Evolutionary conservation across 2,797 vertebrate species (phyloP).

Genomic region (Hemibagrus guttatus): DNA sequence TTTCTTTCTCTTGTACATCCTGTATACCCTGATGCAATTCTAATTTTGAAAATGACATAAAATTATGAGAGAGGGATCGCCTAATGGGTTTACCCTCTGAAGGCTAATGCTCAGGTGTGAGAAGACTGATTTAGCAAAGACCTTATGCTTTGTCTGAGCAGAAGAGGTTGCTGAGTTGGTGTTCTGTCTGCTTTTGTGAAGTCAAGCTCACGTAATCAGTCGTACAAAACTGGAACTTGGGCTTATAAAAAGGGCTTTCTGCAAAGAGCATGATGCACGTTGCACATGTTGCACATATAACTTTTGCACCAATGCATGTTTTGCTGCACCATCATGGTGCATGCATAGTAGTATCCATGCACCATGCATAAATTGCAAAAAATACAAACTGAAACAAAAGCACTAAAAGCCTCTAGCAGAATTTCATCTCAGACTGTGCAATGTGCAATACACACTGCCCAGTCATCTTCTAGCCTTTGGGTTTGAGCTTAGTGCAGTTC

Average conservation of each 20-base stretch:
- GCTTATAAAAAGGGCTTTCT: not conserved
- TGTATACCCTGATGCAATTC: not conserved
- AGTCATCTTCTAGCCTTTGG: not conserved
- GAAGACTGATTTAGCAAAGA: constrained; percentile 3
- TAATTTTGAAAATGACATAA: constrained; percentile 9
- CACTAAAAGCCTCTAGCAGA: not conserved
- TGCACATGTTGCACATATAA: not conserved
- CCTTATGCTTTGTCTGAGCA: constrained; percentile 23
- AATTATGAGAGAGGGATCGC: not conserved
- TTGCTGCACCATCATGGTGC: too few relatives aligned
- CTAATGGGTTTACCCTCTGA: constrained; percentile 26
- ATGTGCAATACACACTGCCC: not conserved
- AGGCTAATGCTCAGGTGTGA: not conserved
- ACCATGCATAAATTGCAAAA: not conserved
- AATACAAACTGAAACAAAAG: not conserved
- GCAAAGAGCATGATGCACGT: not conserved
- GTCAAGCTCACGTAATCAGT: not conserved
- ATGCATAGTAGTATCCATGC: too few relatives aligned
- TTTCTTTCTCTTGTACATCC: not conserved
- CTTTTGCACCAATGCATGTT: not conserved
- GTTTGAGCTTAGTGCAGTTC: not conserved
- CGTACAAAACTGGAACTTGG: not conserved
- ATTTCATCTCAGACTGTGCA: too few relatives aligned
- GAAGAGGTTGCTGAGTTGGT: constrained; percentile 8
- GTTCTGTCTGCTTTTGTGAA: constrained; percentile 5